Evolutionary conservation across 2,113 vertebrate species (phyloP), one percentile per base, ranked within the genome.

Genomic region (Pelusios castaneus): DNA sequence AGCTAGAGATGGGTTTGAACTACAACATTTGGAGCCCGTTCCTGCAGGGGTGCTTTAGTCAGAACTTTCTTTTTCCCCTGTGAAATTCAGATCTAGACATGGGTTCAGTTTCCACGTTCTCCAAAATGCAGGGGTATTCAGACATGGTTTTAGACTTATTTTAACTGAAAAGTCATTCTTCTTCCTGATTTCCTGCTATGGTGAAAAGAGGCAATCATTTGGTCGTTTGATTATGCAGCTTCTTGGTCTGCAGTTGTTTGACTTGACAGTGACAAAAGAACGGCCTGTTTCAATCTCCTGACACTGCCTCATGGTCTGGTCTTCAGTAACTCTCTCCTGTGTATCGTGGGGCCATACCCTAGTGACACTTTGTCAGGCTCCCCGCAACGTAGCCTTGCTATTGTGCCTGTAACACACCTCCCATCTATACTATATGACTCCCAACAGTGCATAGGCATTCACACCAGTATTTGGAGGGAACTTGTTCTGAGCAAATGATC

Each of bases 261-360:
- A 58, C 80, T 88, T 94, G 43, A 70, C 89, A 84, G 89, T 87
- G 78, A 58, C 82, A 91, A 91, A 82, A 73, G 43, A 87, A 91
- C 70, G 89, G 85, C 91, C 85, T 91, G 79, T 92, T 94, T 96
- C 89, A 95, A 90, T 91, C 95, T 95, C 93, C 94, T 93, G 89
- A 29, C 77, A 90, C 86, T 91, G 91, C 92, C 86, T 0, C 1
- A 86, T 73, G 93, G 86, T 63, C 52, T 91, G 92, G 31, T 45
- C 89, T 6, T 43, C 90, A 73, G 73, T 95, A 83, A 51, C 49
- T 92, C 82, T 54, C 38, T 94, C 93, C 84, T 91, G 87, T 87
- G n/a, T 82, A 89, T 79, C 63, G 85, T 67, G 24, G 82, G 49
- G 41, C 82, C 85, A 43, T 25, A 41, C 38, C 6, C 24, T 7